Percentiles rank a stretch among this genome's conserved stretches.
Conservation (phyloP, 1,140 invertebrate genomes). For the Lethrus apterus region DNA sequence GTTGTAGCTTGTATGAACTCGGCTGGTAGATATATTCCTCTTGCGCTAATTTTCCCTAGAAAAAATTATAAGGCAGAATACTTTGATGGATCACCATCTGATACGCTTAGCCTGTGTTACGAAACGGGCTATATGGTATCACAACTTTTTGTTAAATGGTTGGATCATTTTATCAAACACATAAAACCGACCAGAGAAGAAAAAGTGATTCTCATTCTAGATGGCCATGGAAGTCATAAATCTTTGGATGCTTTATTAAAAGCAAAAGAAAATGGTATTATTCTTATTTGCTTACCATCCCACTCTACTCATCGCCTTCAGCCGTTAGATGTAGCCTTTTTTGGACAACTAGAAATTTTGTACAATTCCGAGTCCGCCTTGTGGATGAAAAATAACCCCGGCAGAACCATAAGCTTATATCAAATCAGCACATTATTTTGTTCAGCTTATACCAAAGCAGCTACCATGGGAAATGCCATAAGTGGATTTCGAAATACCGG, state of each 20-base stretch:
- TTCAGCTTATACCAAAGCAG: constrained; percentile 3
- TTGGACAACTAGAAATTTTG: constrained; percentile 32
- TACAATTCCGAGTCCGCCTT: constrained; percentile 20
- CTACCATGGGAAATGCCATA: neutral
- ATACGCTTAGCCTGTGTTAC: constrained; percentile 15
- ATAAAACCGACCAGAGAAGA: constrained; percentile 26
- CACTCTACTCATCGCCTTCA: constrained; percentile 39
- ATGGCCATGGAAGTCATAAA: constrained; percentile 34
- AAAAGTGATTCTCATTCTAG: constrained; percentile 34
- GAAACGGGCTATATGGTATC: constrained; percentile 20
- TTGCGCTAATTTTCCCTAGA: constrained; percentile 20
- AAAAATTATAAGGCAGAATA: constrained; percentile 19
- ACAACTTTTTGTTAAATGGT: constrained; percentile 34
- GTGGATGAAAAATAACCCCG: constrained; percentile 1
- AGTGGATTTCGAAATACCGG: constrained; percentile 3
- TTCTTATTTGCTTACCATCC: constrained; percentile 33
- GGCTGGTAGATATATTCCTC: constrained; percentile 17
- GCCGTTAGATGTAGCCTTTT: constrained; percentile 36
- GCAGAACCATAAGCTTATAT: constrained; percentile 1
- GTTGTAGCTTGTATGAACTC: constrained; percentile 11
- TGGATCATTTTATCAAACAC: constrained; percentile 34
- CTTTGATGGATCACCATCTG: constrained; percentile 14
- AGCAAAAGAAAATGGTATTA: constrained; percentile 23
- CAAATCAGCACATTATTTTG: neutral
- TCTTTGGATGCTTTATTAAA: constrained; percentile 19